These are phyloP conservation scores for Pangasius mekongensis DNA, from an alignment of 2,797 vertebrate species.

Conservation along the genomic window DNA sequence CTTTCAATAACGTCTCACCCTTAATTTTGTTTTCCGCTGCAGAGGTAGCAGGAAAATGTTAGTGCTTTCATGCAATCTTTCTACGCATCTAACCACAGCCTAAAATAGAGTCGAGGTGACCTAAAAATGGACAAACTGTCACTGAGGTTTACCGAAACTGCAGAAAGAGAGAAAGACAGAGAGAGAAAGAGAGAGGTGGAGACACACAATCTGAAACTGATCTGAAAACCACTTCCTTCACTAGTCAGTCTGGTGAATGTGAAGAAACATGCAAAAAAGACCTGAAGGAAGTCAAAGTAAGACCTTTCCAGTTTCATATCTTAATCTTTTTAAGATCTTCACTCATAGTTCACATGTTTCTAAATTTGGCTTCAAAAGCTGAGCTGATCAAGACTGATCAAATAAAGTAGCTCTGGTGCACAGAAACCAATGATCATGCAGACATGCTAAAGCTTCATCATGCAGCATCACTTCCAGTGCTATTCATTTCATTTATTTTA, in stretches of 20 bases:
- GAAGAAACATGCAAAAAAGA: slow-evolving; percentile 7
- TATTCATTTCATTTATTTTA: no score
- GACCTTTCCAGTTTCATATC: slow-evolving; percentile 22
- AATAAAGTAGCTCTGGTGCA: background rate
- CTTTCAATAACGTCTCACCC: slow-evolving; percentile 21
- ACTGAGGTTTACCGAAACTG: slow-evolving; percentile 51
- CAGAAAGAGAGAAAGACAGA: background rate
- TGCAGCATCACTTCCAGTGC: background rate
- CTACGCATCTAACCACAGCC: slow-evolving; percentile 55
- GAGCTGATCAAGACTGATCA: background rate
- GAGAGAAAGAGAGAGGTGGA: slow-evolving; percentile 1
- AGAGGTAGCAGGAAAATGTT: slow-evolving; percentile 51
- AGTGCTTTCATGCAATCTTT: slow-evolving; percentile 49
- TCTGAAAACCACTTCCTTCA: slow-evolving; percentile 53
- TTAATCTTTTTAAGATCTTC: background rate
- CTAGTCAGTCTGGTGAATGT: slow-evolving; percentile 23
- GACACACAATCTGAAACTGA: slow-evolving; percentile 39
- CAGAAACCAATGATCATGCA: background rate
- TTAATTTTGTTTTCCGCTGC: slow-evolving; percentile 24
- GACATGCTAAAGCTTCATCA: background rate
- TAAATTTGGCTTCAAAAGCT: slow-evolving; percentile 10
- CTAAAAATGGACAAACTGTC: slow-evolving; percentile 60
- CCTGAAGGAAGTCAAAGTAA: slow-evolving; percentile 3
- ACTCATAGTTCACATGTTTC: background rate
- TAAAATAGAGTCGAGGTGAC: slow-evolving; percentile 54